These are phyloP conservation scores for Oryzias curvinotus DNA, from an alignment of 2,113 vertebrate genomes.

Conservation along the genomic window DNA sequence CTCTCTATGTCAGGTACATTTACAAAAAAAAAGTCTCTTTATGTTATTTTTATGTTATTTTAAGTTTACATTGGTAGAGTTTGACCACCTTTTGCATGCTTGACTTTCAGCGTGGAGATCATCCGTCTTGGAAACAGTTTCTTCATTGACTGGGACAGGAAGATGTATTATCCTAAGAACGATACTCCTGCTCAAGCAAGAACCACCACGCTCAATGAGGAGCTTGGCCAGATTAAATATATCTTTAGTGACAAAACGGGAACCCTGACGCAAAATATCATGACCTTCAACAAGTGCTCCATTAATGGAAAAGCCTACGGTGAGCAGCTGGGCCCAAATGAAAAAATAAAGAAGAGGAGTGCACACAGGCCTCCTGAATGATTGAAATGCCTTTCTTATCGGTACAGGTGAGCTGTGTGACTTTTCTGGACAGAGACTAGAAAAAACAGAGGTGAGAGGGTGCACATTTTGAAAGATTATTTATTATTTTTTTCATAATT, in stretches of 20 bases:
- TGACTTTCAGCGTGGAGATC: slow-evolving; percentile 85
- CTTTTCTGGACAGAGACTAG: slow-evolving; percentile 73
- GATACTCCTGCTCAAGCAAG: slow-evolving; percentile 88
- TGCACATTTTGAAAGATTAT: background rate
- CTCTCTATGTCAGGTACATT: slow-evolving; percentile 90
- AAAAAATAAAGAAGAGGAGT: rapidly evolving
- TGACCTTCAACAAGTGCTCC: slow-evolving; percentile 93
- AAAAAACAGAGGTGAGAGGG: slow-evolving; percentile 83
- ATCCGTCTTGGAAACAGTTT: slow-evolving; percentile 95
- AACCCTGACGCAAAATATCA: slow-evolving; percentile 96
- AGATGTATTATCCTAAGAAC: slow-evolving; percentile 88
- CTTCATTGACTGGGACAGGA: slow-evolving; percentile 94
- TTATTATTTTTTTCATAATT: too few species aligned
- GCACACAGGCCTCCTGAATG: background rate
- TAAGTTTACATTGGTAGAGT: background rate
- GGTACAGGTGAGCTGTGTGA: slow-evolving; percentile 80
- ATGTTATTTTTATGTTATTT: too few species aligned
- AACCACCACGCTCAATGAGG: slow-evolving; percentile 95
- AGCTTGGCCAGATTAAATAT: slow-evolving; percentile 95
- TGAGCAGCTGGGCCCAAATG: slow-evolving; percentile 41
- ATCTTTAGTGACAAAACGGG: slow-evolving; percentile 98
- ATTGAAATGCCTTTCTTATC: background rate
- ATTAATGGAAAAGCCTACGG: slow-evolving; percentile 89
- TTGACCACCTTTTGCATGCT: background rate
- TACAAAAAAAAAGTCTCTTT: background rate